Evolutionary conservation across 2,797 vertebrate species (phyloP).

Genomic region (Clamator glandarius): DNA sequence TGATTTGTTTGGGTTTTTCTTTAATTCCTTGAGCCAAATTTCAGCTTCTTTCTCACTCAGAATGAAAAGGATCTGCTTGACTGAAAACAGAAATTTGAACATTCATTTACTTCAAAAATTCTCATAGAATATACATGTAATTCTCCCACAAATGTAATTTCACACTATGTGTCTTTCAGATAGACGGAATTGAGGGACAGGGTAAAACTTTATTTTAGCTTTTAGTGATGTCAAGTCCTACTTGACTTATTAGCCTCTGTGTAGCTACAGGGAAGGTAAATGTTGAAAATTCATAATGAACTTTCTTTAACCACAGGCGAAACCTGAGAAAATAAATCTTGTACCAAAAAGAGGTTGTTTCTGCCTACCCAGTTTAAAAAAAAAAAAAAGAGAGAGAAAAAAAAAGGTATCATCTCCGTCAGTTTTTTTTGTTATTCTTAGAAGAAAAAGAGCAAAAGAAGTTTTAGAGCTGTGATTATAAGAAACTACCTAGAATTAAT

Average conservation of each 20-base stretch:
- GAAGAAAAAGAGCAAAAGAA: not conserved
- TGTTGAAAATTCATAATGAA: not conserved
- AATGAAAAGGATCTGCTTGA: not conserved
- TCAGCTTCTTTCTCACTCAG: not conserved
- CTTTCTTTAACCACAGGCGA: not conserved
- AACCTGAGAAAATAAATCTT: not conserved
- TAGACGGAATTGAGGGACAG: not conserved
- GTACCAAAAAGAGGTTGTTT: not conserved
- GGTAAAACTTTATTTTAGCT: not conserved
- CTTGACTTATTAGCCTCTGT: not conserved
- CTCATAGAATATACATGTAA: not conserved
- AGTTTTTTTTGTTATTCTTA: not conserved
- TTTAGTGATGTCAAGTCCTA: not conserved
- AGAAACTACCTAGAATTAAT: slow-evolving; percentile 48
- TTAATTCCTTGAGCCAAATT: not conserved
- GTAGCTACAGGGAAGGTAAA: not conserved
- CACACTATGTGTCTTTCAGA: not conserved
- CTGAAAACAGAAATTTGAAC: not conserved
- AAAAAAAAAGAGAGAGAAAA: not conserved
- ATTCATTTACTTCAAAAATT: not conserved
- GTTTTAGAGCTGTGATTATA: slow-evolving; percentile 7
- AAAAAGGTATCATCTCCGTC: not conserved
- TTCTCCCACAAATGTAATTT: not conserved
- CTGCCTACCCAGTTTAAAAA: not conserved
- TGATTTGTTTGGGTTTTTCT: not conserved